Base-by-base conservation (phyloP, 2,888 invertebrate genomes). In the Drosophila mayaguana region DNA sequence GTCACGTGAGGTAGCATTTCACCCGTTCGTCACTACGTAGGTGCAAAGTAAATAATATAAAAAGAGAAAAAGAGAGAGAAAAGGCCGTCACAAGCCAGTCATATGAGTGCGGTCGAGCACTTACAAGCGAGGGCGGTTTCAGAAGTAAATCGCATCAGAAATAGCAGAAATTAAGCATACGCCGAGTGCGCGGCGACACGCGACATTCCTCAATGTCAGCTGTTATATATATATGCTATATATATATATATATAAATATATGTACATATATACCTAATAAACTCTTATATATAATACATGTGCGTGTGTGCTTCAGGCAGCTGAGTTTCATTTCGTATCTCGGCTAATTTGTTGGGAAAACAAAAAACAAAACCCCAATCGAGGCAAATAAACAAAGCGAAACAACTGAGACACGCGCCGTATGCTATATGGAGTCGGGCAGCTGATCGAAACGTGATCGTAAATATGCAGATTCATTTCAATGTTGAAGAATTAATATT, bases 1-100 rank as follows among this genome's bases (percentile, higher is more conserved):
- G 81, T 83, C 87, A 83, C 82, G 84, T 82, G 87, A 77, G 67
- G 32, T 43, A 16, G 45, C 78, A 66, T 66, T 75, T 75, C 73
- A 67, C 54, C 56, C 50, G 61, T 36, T 62, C 63, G 63, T 59
- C 73, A 63, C 68, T 83, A 81, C 82, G 83, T 83, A 82, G 87
- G 87, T 82, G 82, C 87, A 83, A 86, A 83, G 75, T 55, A 43
- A 56, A 56, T 8, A 43, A 43, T 18, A 42, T 32, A 32, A 40
- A 56, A 20, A 16, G 22, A 3, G 3, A 9, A n/a, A 3, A 40
- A 11, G 2, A 18, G n/a, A 18, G 1, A 38, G 2, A 2, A 42
- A 42, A 16, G 6, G 7, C 36, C 80, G 83, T 85, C 81, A 78
- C 73, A 78, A 68, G 76, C 34, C 50, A 46, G 75, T 78, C 77